phyloP scores from a whole-genome alignment of 2,797 vertebrate species.

The Antrozous pallidus region DNA sequence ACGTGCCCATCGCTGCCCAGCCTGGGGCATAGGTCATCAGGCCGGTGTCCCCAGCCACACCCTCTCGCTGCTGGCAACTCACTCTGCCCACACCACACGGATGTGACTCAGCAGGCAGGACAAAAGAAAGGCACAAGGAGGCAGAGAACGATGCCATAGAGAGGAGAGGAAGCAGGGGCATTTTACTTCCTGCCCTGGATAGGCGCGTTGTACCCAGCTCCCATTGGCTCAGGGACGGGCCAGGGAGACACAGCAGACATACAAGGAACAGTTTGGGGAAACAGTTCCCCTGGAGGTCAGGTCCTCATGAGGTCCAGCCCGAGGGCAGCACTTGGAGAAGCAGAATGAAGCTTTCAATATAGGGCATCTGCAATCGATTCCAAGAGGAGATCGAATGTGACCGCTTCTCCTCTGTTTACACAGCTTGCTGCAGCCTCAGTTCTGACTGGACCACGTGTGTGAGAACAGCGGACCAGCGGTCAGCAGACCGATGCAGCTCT shows the following conservation, averaged over 20 bases:
- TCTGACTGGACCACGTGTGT: not conserved
- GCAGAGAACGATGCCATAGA: not conserved
- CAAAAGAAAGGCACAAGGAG: constrained; percentile 28
- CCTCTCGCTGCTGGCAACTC: not conserved
- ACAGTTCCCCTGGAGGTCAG: not conserved
- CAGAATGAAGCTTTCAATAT: not conserved
- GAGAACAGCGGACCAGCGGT: not conserved
- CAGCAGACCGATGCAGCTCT: too few relatives aligned
- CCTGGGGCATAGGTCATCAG: not conserved
- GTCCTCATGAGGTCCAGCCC: not conserved
- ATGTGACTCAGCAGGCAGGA: not conserved
- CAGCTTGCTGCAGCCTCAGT: not conserved
- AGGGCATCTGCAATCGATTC: not conserved
- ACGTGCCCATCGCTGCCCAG: not conserved
- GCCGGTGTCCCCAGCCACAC: not conserved
- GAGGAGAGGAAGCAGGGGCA: not conserved
- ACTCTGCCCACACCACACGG: not conserved
- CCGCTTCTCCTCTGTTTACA: not conserved
- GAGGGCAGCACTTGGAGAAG: not conserved
- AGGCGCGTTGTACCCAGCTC: not conserved
- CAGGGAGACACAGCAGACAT: not conserved
- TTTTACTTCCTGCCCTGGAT: not conserved
- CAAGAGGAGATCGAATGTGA: not conserved
- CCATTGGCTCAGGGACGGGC: not conserved
- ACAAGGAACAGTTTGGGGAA: not conserved